These are phyloP conservation scores for Pteria penguin DNA, from an alignment of 2,888 invertebrate species.

Conservation along the genomic window DNA sequence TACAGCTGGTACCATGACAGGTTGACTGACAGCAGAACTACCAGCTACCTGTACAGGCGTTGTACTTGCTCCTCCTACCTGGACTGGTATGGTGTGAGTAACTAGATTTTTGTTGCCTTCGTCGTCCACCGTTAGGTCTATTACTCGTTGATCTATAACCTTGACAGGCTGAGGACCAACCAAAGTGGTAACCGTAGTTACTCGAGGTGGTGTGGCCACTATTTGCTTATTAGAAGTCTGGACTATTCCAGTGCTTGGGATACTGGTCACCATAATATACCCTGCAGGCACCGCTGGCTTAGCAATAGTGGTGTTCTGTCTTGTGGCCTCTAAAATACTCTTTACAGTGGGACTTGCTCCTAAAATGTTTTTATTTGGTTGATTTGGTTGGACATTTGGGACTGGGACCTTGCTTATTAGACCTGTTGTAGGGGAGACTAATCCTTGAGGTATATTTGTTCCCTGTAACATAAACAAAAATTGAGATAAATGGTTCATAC, in stretches of 20 bases:
- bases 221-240: background rate
- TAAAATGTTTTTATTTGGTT: too few species aligned
- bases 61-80: slow-evolving; percentile 22
- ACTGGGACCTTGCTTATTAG: too few species aligned
- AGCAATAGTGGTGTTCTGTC: slow-evolving; percentile 22
- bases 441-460: too few species aligned
- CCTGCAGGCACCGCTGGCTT: background rate
- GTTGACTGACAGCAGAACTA: slow-evolving; percentile 4
- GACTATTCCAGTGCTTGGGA: background rate
- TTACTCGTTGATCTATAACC: slow-evolving; percentile 51
- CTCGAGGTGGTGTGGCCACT: background rate
- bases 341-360: too few species aligned
- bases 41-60: slow-evolving; percentile 26
- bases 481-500: too few species aligned
- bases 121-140: slow-evolving; percentile 73
- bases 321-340: slow-evolving; percentile 11
- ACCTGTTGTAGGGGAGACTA: too few species aligned
- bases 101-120: slow-evolving; percentile 40
- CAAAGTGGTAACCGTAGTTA: background rate
- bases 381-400: too few species aligned
- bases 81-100: slow-evolving; percentile 21
- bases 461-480: too few species aligned
- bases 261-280: slow-evolving; percentile 22
- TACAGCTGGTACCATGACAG: slow-evolving; percentile 38
- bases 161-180: background rate